Evolutionary conservation across 2,888 invertebrate species (phyloP), one percentile per base, ranked within the genome.

Genomic region (Thera britannica): DNA sequence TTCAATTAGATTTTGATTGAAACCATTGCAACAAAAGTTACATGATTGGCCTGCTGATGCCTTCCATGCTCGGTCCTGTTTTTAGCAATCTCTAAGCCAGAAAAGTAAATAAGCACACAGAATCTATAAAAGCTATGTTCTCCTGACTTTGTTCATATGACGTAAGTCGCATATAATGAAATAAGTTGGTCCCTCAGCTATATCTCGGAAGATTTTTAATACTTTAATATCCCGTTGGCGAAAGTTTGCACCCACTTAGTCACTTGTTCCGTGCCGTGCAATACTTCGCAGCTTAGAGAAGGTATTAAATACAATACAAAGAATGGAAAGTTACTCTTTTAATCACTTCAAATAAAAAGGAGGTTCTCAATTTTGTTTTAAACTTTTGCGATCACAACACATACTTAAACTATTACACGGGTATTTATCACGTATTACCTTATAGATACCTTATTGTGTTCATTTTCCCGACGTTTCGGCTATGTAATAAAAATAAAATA

Each of bases 141-240:
- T 52, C 23, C 38, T n/a, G 56, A 58, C 57, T 44, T 62, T 52
- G 57, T 65, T 62, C 46, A 54, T 49, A 55, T 54, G 73, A 74
- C 79, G 73, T 84, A 85, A 87, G 84, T 82, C 82, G 66, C 76
- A 75, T 79, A 76, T 85, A 86, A 87, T 87, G 86, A 87, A 87
- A 87, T 85, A 87, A 87, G 86, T 87, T 87, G 74, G 76, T 77
- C 61, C 35, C 58, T 38, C 58, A 41, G 60, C 48, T 67, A 74
- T 75, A 73, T 75, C 69, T 67, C 54, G 62, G 70, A 69, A 75
- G 75, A 77, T 79, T 79, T 79, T 78, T 79, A 82, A 81, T 82
- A 80, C 82, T 83, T 83, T 80, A 81, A 82, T 83, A 82, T 81
- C 79, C 73, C 52, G 75, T 77, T 35, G 34, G n/a, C 38, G 51